These are phyloP conservation scores for Tachypleus tridentatus DNA, from an alignment of 1,140 invertebrate genomes.

Conservation along the genomic window DNA sequence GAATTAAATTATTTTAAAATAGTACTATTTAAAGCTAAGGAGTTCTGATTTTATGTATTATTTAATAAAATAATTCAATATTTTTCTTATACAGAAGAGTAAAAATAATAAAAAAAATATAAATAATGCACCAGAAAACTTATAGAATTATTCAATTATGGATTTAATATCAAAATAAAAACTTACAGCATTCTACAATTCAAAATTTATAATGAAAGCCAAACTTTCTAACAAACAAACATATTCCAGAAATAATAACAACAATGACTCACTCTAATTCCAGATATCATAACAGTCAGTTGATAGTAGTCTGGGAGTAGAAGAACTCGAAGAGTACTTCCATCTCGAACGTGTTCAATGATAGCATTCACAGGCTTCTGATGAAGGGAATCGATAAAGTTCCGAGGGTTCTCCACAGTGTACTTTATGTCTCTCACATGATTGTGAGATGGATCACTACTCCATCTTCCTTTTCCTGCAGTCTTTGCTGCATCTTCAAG, in stretches of 20 bases:
- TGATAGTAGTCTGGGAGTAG: conserved; percentile 68
- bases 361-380: conserved; percentile 63
- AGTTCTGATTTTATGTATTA: too few relatives aligned
- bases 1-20: too few relatives aligned
- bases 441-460: conserved; percentile 35
- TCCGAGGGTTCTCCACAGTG: conserved; percentile 65
- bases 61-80: too few relatives aligned
- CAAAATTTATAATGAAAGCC: too few relatives aligned
- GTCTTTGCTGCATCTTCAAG: conserved; percentile 82
- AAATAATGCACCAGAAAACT: too few relatives aligned
- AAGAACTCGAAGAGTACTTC: conserved; percentile 82
- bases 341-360: conserved; percentile 91
- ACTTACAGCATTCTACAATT: too few relatives aligned
- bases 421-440: conserved; percentile 79
- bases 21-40: too few relatives aligned
- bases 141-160: too few relatives aligned
- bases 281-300: conserved; percentile 86
- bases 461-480: conserved; percentile 76
- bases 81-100: too few relatives aligned
- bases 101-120: too few relatives aligned
- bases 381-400: conserved; percentile 64
- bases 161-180: too few relatives aligned
- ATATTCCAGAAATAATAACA: not conserved
- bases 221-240: too few relatives aligned
- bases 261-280: conserved; percentile 57